These are phyloP conservation scores for Hemicordylus capensis DNA, from an alignment of 2,113 vertebrate species.

Conservation along the genomic window DNA sequence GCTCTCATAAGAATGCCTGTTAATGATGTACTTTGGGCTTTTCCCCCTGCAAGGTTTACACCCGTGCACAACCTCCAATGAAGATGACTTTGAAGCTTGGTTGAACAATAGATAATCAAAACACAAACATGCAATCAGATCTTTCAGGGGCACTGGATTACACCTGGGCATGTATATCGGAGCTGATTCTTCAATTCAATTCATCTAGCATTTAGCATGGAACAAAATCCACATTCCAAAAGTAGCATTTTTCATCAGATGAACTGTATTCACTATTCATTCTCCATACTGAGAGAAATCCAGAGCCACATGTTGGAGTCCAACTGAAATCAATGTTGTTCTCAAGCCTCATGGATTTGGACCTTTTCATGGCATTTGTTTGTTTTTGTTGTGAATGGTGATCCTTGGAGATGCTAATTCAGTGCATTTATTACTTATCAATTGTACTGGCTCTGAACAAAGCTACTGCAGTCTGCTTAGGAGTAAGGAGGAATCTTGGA, in stretches of 20 bases:
- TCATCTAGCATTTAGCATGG: background rate
- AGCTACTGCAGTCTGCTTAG: too few relatives aligned
- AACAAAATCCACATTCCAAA: conserved; percentile 14
- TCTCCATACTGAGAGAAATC: background rate
- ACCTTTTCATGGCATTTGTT: background rate
- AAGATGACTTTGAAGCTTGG: rapidly evolving
- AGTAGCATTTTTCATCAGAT: background rate
- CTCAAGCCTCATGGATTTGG: background rate
- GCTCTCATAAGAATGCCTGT: conserved; percentile 3
- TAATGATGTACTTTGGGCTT: background rate
- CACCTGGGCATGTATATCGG: background rate
- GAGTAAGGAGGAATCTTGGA: too few relatives aligned
- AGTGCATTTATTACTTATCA: too few relatives aligned
- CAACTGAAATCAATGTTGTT: background rate
- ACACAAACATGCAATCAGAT: background rate
- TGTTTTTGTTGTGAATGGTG: background rate
- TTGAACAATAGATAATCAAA: background rate
- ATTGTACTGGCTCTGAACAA: too few relatives aligned
- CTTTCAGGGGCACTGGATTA: rapidly evolving
- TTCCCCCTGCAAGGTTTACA: background rate
- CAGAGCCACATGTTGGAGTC: background rate
- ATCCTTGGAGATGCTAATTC: background rate
- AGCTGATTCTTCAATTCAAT: rapidly evolving
- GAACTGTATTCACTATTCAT: conserved; percentile 22
- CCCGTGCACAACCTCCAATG: background rate